These are phyloP conservation scores for Chanos chanos DNA, from an alignment of 2,797 vertebrate genomes.

Conservation along the genomic window DNA sequence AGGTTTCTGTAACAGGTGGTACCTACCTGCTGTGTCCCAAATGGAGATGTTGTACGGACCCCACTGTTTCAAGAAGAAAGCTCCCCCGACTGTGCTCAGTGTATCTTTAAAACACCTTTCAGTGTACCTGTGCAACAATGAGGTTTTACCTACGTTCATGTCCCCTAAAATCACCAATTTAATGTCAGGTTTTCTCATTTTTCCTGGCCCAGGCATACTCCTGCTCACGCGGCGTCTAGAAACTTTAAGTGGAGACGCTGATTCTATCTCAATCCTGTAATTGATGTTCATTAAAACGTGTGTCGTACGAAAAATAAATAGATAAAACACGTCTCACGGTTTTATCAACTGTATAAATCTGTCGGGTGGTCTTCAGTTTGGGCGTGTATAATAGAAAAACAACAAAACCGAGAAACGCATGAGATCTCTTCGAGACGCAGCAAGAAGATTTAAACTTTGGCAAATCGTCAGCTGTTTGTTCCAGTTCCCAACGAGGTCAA, in stretches of 20 bases:
- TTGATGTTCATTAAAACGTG: no score
- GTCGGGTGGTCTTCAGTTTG: no score
- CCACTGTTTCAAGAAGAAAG: slow-evolving; percentile 95
- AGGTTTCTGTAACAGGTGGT: neutral
- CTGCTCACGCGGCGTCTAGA: neutral
- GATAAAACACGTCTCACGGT: no score
- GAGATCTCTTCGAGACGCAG: no score
- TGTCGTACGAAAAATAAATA: no score
- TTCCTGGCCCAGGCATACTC: slow-evolving; percentile 61
- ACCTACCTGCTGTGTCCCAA: slow-evolving; percentile 94
- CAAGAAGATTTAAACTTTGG: no score
- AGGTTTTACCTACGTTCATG: slow-evolving; percentile 96
- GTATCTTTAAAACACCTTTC: slow-evolving; percentile 90
- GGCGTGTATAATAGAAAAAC: no score
- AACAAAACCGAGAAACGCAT: no score
- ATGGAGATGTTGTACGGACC: slow-evolving; percentile 90
- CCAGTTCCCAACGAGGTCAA: no score
- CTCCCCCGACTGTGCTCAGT: slow-evolving; percentile 93
- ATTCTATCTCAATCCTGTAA: no score
- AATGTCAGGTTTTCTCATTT: slow-evolving; percentile 86
- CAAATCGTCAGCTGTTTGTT: no score
- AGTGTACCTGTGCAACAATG: slow-evolving; percentile 91
- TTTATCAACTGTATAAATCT: no score
- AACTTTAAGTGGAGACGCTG: neutral
- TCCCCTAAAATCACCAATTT: slow-evolving; percentile 92